Percentiles rank a stretch among this genome's conserved stretches.
phyloP scores from a whole-genome alignment of 2,888 invertebrate species.

The Boloria euphrosyne region DNA sequence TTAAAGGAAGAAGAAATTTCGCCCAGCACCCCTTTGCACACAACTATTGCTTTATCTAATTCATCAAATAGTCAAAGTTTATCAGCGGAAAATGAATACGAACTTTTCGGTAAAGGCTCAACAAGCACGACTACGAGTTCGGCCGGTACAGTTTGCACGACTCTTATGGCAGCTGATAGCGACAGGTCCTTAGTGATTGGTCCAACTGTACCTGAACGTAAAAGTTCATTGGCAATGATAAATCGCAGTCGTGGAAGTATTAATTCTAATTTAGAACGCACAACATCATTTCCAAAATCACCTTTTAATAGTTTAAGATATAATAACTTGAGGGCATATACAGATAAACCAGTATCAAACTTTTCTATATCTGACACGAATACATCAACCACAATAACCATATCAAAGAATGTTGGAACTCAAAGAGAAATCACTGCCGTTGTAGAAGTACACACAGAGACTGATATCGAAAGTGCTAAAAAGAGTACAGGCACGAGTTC shows the following conservation, averaged over 20 bases:
- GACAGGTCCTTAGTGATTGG: slow-evolving; percentile 84
- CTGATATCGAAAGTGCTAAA: slow-evolving; percentile 73
- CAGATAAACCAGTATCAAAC: slow-evolving; percentile 64
- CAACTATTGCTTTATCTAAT: slow-evolving; percentile 86
- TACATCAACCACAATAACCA: slow-evolving; percentile 65
- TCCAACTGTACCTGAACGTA: slow-evolving; percentile 91
- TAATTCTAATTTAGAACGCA: slow-evolving; percentile 81
- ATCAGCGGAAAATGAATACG: slow-evolving; percentile 93
- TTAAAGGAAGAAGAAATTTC: slow-evolving; percentile 86
- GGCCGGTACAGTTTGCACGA: slow-evolving; percentile 94
- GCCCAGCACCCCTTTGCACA: slow-evolving; percentile 88
- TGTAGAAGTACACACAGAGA: slow-evolving; percentile 80
- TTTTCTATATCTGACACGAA: slow-evolving; percentile 68
- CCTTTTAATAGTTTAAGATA: slow-evolving; percentile 70
- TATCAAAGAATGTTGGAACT: slow-evolving; percentile 69
- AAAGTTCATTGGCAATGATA: slow-evolving; percentile 87
- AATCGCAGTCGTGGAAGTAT: slow-evolving; percentile 78
- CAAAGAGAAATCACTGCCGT: slow-evolving; percentile 82
- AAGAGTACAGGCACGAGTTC: slow-evolving; percentile 87
- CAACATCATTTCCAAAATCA: slow-evolving; percentile 68
- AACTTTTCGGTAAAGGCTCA: slow-evolving; percentile 94
- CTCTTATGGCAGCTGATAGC: slow-evolving; percentile 87
- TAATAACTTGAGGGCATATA: slow-evolving; percentile 61
- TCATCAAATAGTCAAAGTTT: slow-evolving; percentile 87
- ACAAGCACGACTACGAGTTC: slow-evolving; percentile 95